Conservation (phyloP, 2,113 vertebrate genomes). For the Paradoxurus hermaphroditus region DNA sequence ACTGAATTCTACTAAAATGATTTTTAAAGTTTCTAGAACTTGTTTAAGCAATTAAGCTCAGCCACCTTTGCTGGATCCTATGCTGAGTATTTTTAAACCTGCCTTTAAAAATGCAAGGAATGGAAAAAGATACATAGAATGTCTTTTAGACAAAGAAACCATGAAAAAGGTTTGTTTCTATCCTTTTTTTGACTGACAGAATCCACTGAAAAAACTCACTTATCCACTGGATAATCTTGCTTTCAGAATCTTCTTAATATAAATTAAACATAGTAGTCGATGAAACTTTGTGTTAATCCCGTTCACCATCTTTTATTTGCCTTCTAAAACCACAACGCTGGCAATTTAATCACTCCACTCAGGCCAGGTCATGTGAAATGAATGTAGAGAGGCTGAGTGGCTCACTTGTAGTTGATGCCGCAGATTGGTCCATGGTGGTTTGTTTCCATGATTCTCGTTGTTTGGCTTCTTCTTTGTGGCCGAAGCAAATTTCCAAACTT, state of each 20-base stretch:
- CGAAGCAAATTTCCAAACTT: slow-evolving; percentile 39
- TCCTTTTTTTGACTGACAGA: slow-evolving; percentile 30
- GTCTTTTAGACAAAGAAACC: slow-evolving; percentile 66
- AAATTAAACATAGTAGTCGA: slow-evolving; percentile 18
- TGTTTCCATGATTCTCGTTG: slow-evolving; percentile 34
- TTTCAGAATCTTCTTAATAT: slow-evolving; percentile 37
- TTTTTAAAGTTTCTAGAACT: slow-evolving; percentile 60
- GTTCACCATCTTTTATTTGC: slow-evolving; percentile 7
- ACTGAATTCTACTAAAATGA: slow-evolving; percentile 79
- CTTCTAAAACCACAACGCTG: slow-evolving; percentile 12
- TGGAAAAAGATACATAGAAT: slow-evolving; percentile 79
- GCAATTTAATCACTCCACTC: not conserved
- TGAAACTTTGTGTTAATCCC: slow-evolving; percentile 34
- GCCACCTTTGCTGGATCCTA: slow-evolving; percentile 64
- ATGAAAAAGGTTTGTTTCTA: slow-evolving; percentile 51
- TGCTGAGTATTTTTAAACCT: slow-evolving; percentile 75
- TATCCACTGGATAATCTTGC: slow-evolving; percentile 53
- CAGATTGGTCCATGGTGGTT: slow-evolving; percentile 7
- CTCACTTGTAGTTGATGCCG: slow-evolving; percentile 28
- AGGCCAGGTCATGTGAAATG: not conserved
- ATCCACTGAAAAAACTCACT: slow-evolving; percentile 45
- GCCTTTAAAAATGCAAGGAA: slow-evolving; percentile 82
- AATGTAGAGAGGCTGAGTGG: not conserved
- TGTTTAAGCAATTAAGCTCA: slow-evolving; percentile 62
- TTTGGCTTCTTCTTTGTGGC: slow-evolving; percentile 50